phyloP scores from a whole-genome alignment of 2,797 vertebrate genomes.

The Erethizon dorsatum region DNA sequence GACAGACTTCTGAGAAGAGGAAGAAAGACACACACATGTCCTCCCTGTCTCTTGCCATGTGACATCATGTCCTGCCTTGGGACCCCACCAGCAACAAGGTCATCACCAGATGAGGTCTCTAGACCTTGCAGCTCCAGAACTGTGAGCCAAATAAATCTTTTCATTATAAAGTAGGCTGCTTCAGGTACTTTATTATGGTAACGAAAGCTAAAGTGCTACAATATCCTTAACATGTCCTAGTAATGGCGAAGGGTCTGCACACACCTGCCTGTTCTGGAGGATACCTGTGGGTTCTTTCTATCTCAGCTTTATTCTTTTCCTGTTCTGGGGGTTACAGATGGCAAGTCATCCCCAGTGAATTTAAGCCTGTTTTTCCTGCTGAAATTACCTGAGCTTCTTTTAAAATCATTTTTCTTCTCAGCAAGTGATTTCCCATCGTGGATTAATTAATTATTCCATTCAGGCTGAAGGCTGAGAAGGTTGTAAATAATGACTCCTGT shows the following conservation, averaged over 20 bases:
- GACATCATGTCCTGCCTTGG: neutral
- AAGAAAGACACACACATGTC: neutral
- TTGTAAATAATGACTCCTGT: slow-evolving; percentile 48
- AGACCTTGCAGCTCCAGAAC: neutral
- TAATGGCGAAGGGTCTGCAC: neutral
- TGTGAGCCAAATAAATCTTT: neutral
- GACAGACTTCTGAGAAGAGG: neutral
- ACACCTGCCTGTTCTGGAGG: neutral
- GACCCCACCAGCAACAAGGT: neutral
- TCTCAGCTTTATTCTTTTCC: neutral
- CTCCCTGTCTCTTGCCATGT: neutral
- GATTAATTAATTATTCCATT: slow-evolving; percentile 65
- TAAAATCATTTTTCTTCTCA: slow-evolving; percentile 62
- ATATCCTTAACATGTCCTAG: neutral
- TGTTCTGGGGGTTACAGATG: neutral
- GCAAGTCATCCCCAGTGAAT: neutral
- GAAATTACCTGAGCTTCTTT: slow-evolving; percentile 67
- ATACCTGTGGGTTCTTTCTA: neutral
- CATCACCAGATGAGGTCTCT: neutral
- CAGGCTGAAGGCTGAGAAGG: neutral
- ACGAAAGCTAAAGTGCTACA: neutral
- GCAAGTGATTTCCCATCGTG: slow-evolving; percentile 42
- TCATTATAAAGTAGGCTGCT: neutral
- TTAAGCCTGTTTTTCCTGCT: slow-evolving; percentile 11
- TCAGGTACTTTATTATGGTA: neutral